These are phyloP conservation scores for Heliopora coerulea DNA, from an alignment of 92 coral and sea anemone genomes.

Conservation along the genomic window DNA sequence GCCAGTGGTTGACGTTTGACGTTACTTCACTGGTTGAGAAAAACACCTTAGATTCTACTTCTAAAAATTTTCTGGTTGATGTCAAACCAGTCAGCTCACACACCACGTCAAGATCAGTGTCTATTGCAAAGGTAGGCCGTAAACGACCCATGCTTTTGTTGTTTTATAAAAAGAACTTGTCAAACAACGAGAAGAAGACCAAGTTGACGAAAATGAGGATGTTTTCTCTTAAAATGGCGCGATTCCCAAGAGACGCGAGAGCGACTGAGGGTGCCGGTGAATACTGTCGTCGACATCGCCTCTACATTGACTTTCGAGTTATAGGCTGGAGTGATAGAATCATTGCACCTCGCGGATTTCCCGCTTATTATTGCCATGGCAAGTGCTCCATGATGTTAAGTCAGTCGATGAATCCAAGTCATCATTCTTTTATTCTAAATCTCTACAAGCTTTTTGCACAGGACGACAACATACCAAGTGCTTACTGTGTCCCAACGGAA, in stretches of 20 bases:
- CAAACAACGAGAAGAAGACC: neutral
- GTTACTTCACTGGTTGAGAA: slow-evolving; percentile 69
- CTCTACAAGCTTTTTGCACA: slow-evolving; percentile 32
- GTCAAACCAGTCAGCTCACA: slow-evolving; percentile 58
- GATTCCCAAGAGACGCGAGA: slow-evolving; percentile 8
- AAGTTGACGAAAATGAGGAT: neutral
- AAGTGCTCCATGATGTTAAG: slow-evolving; percentile 81
- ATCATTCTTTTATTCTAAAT: slow-evolving; percentile 87
- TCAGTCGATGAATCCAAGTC: slow-evolving; percentile 71
- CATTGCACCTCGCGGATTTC: slow-evolving; percentile 88
- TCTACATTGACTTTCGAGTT: slow-evolving; percentile 79
- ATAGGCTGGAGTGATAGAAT: slow-evolving; percentile 81
- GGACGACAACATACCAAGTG: slow-evolving; percentile 74
- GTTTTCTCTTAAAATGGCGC: slow-evolving; percentile 5
- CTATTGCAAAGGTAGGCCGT: slow-evolving; percentile 83
- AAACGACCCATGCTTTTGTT: slow-evolving; percentile 77
- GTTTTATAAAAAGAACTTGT: slow-evolving; percentile 8
- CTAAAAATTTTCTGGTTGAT: slow-evolving; percentile 72
- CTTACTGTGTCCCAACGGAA: slow-evolving; percentile 94
- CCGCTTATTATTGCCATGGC: slow-evolving; percentile 89
- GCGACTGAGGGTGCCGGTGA: slow-evolving; percentile 5
- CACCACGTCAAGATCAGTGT: slow-evolving; percentile 68
- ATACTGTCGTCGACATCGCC: slow-evolving; percentile 67
- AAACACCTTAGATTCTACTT: neutral
- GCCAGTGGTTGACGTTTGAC: slow-evolving; percentile 86